Evolutionary conservation across 2,888 invertebrate species (phyloP), one percentile per base, ranked within the genome.

Genomic region (Antheraea yamamai): DNA sequence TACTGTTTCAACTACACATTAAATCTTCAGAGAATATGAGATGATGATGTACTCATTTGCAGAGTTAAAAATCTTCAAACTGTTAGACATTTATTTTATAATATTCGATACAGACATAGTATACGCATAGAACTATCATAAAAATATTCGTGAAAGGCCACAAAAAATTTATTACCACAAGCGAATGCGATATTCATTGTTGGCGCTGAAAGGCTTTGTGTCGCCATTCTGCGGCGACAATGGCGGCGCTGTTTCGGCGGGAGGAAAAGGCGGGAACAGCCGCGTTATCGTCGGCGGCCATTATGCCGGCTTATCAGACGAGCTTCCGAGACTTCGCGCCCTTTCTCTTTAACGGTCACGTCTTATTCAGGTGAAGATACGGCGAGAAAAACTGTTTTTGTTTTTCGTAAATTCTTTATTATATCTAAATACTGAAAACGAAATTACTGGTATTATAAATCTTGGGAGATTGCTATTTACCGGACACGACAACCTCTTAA

Each of bases 271-370:
- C 93, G 94, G 94, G 94, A 89, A 88, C 89, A 81, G 87, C 91
- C 81, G 87, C 91, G 94, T 93, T 95, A 95, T 95, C 94, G 89
- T 88, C 85, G 85, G 81, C 83, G 87, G 92, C 95, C 95, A 95
- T 95, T 95, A 95, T 93, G 93, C 89, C 82, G 89, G 94, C 94
- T 95, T 95, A 95, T 95, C 95, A 93, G 91, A 80, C 86, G 79
- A 84, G 85, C 89, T 90, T 91, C 92, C 93, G 90, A 89, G 89
- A 89, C 89, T 89, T 88, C 89, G 91, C 91, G 75, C 90, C 91
- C 91, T 93, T 93, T 93, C 93, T 94, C 94, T 94, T 93, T 94
- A 93, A 94, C 92, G 91, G 94, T 90, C 94, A 93, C 93, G 93
- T 93, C 93, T 92, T 89, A 82, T 80, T 85, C 89, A 90, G 89